Percentiles rank a stretch among this genome's conserved stretches.
These are phyloP conservation scores for Cepaea hortensis DNA, from an alignment of 2,888 invertebrate species.

Conservation along the genomic window DNA sequence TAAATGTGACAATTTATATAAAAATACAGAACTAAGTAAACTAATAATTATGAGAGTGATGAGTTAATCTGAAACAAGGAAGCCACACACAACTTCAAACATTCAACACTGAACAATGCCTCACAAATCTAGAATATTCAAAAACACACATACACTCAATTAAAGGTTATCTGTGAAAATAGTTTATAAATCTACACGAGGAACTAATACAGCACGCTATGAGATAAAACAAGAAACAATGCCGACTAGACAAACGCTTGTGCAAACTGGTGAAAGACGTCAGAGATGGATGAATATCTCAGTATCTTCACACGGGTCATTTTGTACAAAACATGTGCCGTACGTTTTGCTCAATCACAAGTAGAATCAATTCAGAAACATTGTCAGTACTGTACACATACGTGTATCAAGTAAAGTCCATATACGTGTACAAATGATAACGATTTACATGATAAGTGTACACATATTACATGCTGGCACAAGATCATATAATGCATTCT, in stretches of 20 bases:
- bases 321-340: too few species aligned
- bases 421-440: too few species aligned
- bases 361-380: too few species aligned
- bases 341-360: too few species aligned
- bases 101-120: constrained; percentile 43
- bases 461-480: too few species aligned
- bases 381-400: too few species aligned
- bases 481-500: too few species aligned
- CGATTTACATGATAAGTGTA: too few species aligned
- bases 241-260: constrained; percentile 8
- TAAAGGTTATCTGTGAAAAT: constrained; percentile 23
- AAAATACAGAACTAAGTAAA: neutral
- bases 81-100: constrained; percentile 46
- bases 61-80: constrained; percentile 17
- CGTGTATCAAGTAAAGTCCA: too few species aligned
- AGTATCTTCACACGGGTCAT: too few species aligned
- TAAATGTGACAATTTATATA: neutral
- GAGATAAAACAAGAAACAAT: constrained; percentile 14
- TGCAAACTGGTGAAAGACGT: constrained; percentile 18
- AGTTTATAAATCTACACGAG: constrained; percentile 6
- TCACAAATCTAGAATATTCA: neutral
- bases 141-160: neutral
- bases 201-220: constrained; percentile 19
- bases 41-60: neutral
- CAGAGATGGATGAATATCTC: too few species aligned